Evolutionary conservation across 2,113 vertebrate species (phyloP).

Genomic region (Malurus cyaneus): DNA sequence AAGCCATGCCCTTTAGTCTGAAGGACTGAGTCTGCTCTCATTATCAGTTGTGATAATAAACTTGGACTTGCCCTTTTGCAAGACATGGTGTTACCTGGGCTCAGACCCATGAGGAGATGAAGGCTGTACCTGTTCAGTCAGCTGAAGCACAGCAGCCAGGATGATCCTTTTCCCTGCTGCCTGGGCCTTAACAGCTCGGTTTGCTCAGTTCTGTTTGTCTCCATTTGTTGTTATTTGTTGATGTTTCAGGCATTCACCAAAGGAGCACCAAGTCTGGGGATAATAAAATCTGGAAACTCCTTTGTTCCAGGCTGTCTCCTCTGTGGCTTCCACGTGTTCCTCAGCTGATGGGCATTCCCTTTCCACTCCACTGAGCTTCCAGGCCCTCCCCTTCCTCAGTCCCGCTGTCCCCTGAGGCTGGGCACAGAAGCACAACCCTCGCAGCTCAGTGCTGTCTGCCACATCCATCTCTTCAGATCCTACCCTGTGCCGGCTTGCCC

Average conservation of each 20-base stretch:
- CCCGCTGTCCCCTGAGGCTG: constrained; percentile 1
- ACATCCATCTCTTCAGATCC: not conserved
- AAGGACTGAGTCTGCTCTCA: not conserved
- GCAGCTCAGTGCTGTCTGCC: not conserved
- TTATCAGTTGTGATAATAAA: not conserved
- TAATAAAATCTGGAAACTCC: not conserved
- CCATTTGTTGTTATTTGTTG: not conserved
- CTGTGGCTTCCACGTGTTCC: not conserved
- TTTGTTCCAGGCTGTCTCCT: not conserved
- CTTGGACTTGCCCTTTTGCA: not conserved
- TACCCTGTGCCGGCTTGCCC: not conserved
- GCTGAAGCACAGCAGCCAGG: not conserved
- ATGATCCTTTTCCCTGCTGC: not conserved
- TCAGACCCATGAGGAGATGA: not conserved
- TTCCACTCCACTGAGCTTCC: not conserved
- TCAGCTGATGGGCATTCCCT: constrained; percentile 2
- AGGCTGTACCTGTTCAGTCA: not conserved
- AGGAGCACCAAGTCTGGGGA: not conserved
- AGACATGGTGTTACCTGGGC: not conserved
- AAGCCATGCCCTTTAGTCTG: not conserved
- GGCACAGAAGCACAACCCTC: not conserved
- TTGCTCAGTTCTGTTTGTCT: not conserved
- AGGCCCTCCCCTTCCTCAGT: not conserved
- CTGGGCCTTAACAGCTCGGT: not conserved
- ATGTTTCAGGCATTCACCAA: not conserved